These are phyloP conservation scores for Gobionotothen gibberifrons DNA, from an alignment of 2,797 vertebrate genomes.

Conservation along the genomic window DNA sequence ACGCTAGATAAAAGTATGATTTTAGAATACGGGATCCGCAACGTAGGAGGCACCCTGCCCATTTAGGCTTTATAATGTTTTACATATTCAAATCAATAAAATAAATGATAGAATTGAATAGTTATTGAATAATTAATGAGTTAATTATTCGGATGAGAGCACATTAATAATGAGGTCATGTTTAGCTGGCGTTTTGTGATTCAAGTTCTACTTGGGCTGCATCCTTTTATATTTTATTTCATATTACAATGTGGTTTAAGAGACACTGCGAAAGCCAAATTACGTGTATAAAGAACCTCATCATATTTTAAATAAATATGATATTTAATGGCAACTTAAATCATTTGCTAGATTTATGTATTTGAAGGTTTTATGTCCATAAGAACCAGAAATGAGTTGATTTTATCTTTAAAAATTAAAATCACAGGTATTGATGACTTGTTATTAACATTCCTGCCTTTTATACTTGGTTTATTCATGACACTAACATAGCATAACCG, in stretches of 20 bases:
- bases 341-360: background rate
- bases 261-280: background rate
- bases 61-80: no score
- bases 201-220: no score
- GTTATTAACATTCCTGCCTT: background rate
- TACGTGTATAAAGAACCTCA: background rate
- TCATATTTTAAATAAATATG: no score
- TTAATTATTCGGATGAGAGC: background rate
- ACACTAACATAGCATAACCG: no score
- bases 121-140: conserved; percentile 29
- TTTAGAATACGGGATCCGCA: no score
- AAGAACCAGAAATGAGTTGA: background rate
- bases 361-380: background rate
- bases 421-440: background rate
- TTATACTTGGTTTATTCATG: background rate
- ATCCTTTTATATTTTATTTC: background rate
- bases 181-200: background rate
- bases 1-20: no score
- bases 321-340: background rate
- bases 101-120: background rate
- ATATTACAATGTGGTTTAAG: background rate
- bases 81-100: conserved; percentile 10
- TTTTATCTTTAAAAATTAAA: background rate
- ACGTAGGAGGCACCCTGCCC: no score
- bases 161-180: conserved; percentile 19